A percentile compares a stretch with the other conserved stretches of the same genome.
Evolutionary conservation across 1,140 invertebrate genomes (phyloP).

Genomic region (Goniozus legneri): DNA sequence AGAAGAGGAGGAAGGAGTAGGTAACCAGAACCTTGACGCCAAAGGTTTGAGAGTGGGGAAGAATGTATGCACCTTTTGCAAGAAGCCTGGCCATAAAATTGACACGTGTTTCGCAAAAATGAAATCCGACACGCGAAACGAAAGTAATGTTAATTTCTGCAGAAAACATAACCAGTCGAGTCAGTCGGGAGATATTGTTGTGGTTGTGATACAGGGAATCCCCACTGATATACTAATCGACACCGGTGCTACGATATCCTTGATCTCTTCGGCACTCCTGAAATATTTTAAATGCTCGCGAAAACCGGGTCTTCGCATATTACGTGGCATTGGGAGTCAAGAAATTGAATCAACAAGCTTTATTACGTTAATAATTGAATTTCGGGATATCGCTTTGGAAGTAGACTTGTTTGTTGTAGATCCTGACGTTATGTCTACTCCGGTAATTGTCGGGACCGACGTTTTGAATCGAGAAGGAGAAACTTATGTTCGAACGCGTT

Average conservation of each 20-base stretch:
- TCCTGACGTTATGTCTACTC: neutral
- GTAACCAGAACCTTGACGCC: neutral
- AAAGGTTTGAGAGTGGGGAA: neutral
- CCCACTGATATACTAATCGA: neutral
- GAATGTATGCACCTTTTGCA: neutral
- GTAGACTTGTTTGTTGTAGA: neutral
- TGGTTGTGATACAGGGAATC: too few relatives aligned
- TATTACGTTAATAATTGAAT: neutral
- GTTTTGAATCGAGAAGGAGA: neutral
- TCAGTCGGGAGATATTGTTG: too few relatives aligned
- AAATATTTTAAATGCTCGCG: neutral
- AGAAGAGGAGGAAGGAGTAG: neutral
- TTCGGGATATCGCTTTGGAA: neutral
- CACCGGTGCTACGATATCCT: neutral
- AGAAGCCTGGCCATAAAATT: neutral
- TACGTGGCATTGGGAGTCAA: neutral
- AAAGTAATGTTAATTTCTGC: neutral
- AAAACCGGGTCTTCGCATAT: neutral
- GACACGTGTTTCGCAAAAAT: neutral
- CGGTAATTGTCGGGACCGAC: neutral
- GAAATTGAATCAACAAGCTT: neutral
- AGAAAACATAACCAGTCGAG: neutral
- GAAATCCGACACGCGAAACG: neutral
- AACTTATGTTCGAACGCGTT: neutral
- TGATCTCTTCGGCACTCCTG: neutral